Base-by-base conservation (phyloP, 2,113 vertebrate species). In the Piprites chloris region DNA sequence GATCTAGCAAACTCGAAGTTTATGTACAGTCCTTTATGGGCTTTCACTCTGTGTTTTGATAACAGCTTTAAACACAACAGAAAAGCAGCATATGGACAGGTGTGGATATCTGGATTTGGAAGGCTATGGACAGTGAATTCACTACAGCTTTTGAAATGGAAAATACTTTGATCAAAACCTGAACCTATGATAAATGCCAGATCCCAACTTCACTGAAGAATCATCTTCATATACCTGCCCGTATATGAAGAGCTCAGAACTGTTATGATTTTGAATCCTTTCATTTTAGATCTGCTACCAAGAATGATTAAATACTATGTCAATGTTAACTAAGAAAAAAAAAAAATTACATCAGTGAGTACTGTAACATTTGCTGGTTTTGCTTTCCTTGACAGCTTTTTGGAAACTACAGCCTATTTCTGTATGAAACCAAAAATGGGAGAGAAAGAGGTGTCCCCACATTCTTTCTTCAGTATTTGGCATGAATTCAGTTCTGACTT, bases 401-500 rank as follows among this genome's bases (percentile, higher is more conserved):
- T 99, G 96, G 99, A 99, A 96, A 98, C 99, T 50, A 98, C 98
- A 17, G 97, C 98, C 23, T 99, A 99, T 98, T 99, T 99, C 98
- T 99, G 97, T 44, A 99, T 99, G 95, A 99, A 99, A 97, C 97
- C 99, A 87, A 99, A 99, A 97, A 89, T 98, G 88, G 99, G 99
- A 27, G 99, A 99, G 88, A 99, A 99, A 90, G 99, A 99, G 92
- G 99, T 99, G 69, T 99, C 99, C 21, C 98, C 98, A 59, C 98
- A 99, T 97, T 98, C 98, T 33, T 98, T 99, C 97, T 99, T 99
- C 98, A 98, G 98, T 75, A 95, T 99, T 96, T 99, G 99, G 99
- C 99, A 99, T 58, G 99, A 99, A 97, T 99, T 99, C 97, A 99
- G 99, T 88, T 99, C 99, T 23, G 99, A 99, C 96, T 99, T 99